These are phyloP conservation scores for Phyllotreta cruciferae DNA, from an alignment of 2,888 invertebrate species.

Conservation along the genomic window DNA sequence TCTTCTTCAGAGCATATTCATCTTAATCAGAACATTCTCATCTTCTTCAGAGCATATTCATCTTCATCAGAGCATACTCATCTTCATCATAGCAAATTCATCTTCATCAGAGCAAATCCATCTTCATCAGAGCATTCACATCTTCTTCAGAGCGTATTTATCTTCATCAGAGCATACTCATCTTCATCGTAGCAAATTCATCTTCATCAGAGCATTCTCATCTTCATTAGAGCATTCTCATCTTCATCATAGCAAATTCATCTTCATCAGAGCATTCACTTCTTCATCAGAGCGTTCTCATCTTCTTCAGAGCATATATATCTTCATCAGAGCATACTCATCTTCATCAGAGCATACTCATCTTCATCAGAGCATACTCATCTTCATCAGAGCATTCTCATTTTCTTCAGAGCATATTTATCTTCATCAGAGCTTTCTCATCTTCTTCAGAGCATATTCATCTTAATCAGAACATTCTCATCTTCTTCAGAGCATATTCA, in stretches of 20 bases:
- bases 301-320: background rate
- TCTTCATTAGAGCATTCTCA: background rate
- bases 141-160: background rate
- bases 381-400: background rate
- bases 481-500: no score
- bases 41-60: no score
- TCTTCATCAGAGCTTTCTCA: background rate
- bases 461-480: background rate
- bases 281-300: no score
- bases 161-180: no score
- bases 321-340: no score
- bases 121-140: background rate
- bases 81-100: background rate
- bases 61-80: background rate
- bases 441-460: no score
- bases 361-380: no score
- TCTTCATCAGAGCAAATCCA: no score
- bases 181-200: background rate
- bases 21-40: background rate
- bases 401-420: no score
- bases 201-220: no score
- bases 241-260: no score
- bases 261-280: background rate
- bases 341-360: background rate
- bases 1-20: background rate